Percentiles rank a stretch among this genome's conserved stretches.
Conservation (phyloP, 2,888 invertebrate genomes). For the Pterobdella sp. region DNA sequence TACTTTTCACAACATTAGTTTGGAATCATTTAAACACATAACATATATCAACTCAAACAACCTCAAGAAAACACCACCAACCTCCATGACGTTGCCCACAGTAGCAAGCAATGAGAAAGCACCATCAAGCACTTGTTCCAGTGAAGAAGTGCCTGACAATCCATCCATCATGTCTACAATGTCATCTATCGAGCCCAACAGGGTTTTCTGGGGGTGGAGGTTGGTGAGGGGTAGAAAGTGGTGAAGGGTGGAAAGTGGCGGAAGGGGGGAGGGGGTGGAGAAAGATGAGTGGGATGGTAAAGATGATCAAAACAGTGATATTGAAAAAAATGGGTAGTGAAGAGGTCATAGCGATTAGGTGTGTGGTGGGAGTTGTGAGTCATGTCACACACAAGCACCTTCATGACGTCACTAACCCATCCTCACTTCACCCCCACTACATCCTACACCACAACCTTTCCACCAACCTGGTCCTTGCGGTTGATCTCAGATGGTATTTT, state of each 20-base stretch:
- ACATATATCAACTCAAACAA: not conserved
- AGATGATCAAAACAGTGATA: not conserved
- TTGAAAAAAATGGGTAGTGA: too few relatives aligned
- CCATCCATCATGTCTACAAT: conserved; percentile 28
- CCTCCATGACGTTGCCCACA: conserved; percentile 34
- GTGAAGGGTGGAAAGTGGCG: not conserved
- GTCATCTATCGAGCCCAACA: conserved; percentile 23
- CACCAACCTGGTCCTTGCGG: conserved; percentile 34
- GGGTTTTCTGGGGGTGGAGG: conserved; percentile 31
- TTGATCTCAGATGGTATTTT: conserved; percentile 35
- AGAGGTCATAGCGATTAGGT: too few relatives aligned
- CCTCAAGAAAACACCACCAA: conserved; percentile 13
- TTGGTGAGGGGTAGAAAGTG: not conserved
- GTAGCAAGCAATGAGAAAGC: conserved; percentile 29
- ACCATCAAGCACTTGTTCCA: conserved; percentile 33
- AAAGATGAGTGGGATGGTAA: not conserved
- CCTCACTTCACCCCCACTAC: too few relatives aligned
- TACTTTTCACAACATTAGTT: too few relatives aligned
- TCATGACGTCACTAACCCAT: too few relatives aligned
- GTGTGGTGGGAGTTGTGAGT: too few relatives aligned
- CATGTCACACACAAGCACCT: too few relatives aligned
- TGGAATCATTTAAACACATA: not conserved
- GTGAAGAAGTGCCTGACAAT: conserved; percentile 22
- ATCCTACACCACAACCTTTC: not conserved
- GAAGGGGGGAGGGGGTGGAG: too few relatives aligned